A percentile compares a stretch with the other conserved stretches of the same genome.
phyloP scores from a whole-genome alignment of 2,113 vertebrate species.

The Progne subis region DNA sequence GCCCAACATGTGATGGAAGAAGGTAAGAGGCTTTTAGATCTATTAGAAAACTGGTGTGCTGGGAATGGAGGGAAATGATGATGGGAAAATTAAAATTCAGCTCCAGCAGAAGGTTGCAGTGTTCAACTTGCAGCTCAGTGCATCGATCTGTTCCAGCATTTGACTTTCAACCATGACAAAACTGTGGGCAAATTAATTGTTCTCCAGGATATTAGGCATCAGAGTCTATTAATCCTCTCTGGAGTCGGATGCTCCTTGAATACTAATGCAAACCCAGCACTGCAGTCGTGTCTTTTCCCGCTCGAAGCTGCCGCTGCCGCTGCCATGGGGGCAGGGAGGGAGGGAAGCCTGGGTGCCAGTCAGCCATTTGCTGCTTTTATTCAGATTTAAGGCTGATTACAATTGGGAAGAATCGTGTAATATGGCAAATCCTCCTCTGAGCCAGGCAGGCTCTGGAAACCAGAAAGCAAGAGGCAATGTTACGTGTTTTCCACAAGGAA shows the following conservation, averaged over 20 bases:
- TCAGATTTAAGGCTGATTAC: constrained; percentile 62
- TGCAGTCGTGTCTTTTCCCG: constrained; percentile 78
- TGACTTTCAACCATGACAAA: constrained; percentile 99
- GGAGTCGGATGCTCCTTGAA: constrained; percentile 89
- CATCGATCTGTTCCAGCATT: constrained; percentile 99
- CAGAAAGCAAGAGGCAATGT: constrained; percentile 24
- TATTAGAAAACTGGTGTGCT: constrained; percentile 79
- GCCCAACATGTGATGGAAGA: constrained; percentile 59
- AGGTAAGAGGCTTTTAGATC: constrained; percentile 76
- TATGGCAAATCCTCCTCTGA: constrained; percentile 62
- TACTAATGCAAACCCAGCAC: constrained; percentile 90
- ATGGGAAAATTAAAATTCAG: constrained; percentile 95
- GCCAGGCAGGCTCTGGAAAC: constrained; percentile 35
- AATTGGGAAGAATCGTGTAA: constrained; percentile 53
- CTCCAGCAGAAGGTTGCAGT: constrained; percentile 90
- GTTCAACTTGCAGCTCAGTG: constrained; percentile 87
- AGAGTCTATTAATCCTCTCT: constrained; percentile 99
- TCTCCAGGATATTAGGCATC: constrained; percentile 99
- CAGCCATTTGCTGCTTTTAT: constrained; percentile 54
- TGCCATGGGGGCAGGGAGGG: constrained; percentile 44
- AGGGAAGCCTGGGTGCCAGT: background rate
- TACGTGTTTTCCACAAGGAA: constrained; percentile 54
- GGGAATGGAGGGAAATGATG: constrained; percentile 85
- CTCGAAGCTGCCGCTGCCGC: constrained; percentile 36
- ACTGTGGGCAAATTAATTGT: constrained; percentile 99